Evolutionary conservation across 2,888 invertebrate genomes (phyloP).

Genomic region (Lochmaea capreae): DNA sequence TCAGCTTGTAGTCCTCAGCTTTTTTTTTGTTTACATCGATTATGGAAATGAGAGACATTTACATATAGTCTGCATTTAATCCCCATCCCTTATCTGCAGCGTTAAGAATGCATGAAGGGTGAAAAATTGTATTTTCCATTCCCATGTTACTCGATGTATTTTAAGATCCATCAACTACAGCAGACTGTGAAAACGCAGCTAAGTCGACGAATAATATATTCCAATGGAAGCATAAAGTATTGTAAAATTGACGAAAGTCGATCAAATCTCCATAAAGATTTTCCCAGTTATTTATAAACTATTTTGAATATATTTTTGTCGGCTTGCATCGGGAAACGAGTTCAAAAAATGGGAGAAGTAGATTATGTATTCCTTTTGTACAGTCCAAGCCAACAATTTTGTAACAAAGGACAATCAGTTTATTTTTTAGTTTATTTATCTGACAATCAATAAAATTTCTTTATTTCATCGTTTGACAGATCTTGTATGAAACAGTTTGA

Average conservation of each 20-base stretch:
- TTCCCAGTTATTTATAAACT: conserved; percentile 27
- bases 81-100: conserved; percentile 23
- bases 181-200: conserved; percentile 4
- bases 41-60: conserved; percentile 26
- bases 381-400: background rate
- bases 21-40: conserved; percentile 35
- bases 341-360: background rate
- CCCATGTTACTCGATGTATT: background rate
- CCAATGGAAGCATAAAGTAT: background rate
- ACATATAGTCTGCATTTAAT: conserved; percentile 33
- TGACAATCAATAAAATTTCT: no score
- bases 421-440: background rate
- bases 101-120: conserved; percentile 19
- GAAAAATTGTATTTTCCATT: conserved; percentile 3
- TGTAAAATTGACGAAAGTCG: conserved; percentile 9
- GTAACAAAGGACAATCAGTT: background rate
- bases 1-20: conserved; percentile 20
- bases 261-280: conserved; percentile 16
- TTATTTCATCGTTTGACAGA: no score
- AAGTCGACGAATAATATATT: conserved; percentile 3
- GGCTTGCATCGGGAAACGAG: conserved; percentile 3
- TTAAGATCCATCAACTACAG: background rate
- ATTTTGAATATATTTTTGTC: conserved; percentile 30
- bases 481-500: no score
- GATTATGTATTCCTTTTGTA: background rate